Percentiles rank a stretch among this genome's conserved stretches.
Evolutionary conservation across 2,797 vertebrate species (phyloP).

Genomic region (Tauraco hartlaubi): DNA sequence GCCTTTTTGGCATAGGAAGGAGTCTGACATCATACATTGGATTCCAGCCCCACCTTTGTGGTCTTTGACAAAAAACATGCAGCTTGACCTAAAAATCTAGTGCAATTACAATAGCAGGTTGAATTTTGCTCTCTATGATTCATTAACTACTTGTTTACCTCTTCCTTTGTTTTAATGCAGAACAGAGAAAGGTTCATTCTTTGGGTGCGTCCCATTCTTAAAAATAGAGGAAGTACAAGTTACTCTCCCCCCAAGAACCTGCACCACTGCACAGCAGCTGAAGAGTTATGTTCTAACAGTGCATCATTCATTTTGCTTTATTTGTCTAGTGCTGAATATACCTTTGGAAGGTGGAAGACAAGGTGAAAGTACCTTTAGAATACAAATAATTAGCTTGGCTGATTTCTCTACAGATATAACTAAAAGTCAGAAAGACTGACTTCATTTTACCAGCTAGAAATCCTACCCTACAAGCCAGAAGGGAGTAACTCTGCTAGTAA

Average conservation of each 20-base stretch:
- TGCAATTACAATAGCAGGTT: neutral
- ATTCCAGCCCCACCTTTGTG: neutral
- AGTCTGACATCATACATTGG: neutral
- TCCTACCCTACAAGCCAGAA: neutral
- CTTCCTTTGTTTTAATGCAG: neutral
- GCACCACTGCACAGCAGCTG: neutral
- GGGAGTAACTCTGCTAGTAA: neutral
- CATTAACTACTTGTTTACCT: neutral
- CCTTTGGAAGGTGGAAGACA: neutral
- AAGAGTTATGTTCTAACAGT: neutral
- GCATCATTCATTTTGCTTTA: neutral
- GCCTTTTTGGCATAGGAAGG: neutral
- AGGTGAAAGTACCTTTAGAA: neutral
- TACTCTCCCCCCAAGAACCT: neutral
- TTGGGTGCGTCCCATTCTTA: neutral
- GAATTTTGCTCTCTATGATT: neutral
- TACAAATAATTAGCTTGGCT: neutral
- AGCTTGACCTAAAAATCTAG: neutral
- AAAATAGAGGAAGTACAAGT: neutral
- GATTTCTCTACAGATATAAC: neutral
- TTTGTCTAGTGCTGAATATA: neutral
- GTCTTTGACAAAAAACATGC: neutral
- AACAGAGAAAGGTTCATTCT: neutral
- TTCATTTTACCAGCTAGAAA: neutral
- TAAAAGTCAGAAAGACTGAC: neutral